Evolutionary conservation across 2,113 vertebrate genomes (phyloP).

Genomic region (Zootoca vivipara): DNA sequence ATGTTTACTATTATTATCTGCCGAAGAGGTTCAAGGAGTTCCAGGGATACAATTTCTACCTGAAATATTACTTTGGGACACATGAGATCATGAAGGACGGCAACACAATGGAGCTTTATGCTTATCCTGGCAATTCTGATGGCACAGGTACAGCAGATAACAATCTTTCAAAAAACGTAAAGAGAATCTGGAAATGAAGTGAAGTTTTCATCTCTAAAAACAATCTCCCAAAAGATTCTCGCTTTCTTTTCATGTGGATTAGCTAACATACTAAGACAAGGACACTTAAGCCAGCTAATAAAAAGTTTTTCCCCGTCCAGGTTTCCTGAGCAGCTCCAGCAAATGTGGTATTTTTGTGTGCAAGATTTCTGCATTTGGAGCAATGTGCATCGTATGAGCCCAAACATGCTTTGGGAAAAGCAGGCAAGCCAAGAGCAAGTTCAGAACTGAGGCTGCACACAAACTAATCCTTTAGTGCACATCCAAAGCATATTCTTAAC

Average conservation of each 20-base stretch:
- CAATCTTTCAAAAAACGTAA: neutral
- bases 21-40: neutral
- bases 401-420: neutral
- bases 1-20: neutral
- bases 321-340: neutral
- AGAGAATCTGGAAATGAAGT: neutral
- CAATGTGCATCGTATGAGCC: neutral
- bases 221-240: neutral
- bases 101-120: neutral
- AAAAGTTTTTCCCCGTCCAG: neutral
- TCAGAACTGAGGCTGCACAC: too few species aligned
- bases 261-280: neutral
- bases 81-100: neutral
- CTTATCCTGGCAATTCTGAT: conserved; percentile 6
- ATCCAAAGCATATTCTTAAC: too few species aligned
- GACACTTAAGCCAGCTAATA: neutral
- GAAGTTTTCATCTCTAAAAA: conserved; percentile 2
- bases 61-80: conserved; percentile 4
- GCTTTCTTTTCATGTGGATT: neutral
- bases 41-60: neutral
- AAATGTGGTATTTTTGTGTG: neutral
- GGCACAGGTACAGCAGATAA: neutral
- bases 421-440: neutral
- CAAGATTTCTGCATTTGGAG: neutral
- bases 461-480: too few species aligned